These are phyloP conservation scores for Seira ritae DNA, from an alignment of 2,888 invertebrate genomes.

Conservation along the genomic window DNA sequence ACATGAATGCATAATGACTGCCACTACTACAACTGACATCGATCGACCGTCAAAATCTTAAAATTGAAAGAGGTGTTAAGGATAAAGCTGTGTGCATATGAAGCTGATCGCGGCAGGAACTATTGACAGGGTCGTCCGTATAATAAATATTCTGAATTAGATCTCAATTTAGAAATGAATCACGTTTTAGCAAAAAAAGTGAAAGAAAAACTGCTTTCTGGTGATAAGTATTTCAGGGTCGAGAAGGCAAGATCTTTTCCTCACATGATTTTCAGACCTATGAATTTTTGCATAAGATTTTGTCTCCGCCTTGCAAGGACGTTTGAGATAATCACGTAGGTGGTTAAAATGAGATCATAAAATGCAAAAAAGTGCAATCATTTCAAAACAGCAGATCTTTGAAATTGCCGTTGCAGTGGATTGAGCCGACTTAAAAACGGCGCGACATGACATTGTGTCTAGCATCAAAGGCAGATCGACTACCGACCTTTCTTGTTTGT, in stretches of 20 bases:
- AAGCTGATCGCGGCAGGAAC: constrained; percentile 2
- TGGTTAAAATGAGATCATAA: no score
- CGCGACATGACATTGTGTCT: background rate
- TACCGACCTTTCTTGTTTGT: constrained; percentile 5
- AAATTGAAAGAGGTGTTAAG: background rate
- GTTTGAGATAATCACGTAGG: background rate
- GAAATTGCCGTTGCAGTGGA: no score
- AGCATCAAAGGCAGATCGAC: no score
- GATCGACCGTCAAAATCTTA: no score
- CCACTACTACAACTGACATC: no score
- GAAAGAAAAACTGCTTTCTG: background rate
- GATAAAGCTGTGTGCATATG: background rate
- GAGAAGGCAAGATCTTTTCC: background rate
- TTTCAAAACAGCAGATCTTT: no score
- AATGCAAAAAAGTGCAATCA: no score
- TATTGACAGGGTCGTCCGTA: constrained; percentile 48
- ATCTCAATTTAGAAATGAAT: background rate
- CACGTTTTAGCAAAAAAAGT: constrained; percentile 1
- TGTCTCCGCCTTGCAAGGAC: constrained; percentile 10
- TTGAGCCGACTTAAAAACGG: no score
- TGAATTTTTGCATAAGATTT: background rate
- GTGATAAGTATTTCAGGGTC: background rate
- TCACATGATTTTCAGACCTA: background rate
- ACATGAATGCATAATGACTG: no score
- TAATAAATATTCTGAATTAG: constrained; percentile 25